These are phyloP conservation scores for Apteryx mantelli DNA, from an alignment of 2,113 vertebrate species.

Conservation along the genomic window DNA sequence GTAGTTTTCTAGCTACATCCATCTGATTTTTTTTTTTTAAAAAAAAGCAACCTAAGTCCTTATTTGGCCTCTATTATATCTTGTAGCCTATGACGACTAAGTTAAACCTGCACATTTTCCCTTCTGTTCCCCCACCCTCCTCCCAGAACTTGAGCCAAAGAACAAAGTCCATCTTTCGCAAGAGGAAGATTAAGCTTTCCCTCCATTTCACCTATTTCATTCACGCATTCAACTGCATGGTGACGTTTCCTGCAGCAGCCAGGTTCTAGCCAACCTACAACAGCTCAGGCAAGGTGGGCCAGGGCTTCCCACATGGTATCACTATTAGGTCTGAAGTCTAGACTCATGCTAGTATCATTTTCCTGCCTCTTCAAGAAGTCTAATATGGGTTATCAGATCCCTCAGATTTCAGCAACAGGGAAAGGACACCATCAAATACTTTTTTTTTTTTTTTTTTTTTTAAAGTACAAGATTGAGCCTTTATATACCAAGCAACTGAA, in stretches of 20 bases:
- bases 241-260: neutral
- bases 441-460: neutral
- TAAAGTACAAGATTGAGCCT: neutral
- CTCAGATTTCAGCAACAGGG: neutral
- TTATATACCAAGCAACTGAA: neutral
- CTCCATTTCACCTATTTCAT: neutral
- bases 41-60: neutral
- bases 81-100: neutral
- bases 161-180: neutral
- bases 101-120: neutral
- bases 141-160: neutral
- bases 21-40: neutral
- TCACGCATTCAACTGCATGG: neutral
- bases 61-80: neutral
- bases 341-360: neutral
- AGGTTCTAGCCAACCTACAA: neutral
- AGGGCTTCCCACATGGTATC: neutral
- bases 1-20: neutral
- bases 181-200: neutral
- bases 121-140: neutral
- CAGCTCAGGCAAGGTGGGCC: neutral
- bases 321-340: neutral
- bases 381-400: neutral
- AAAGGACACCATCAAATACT: neutral
- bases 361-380: neutral